Evolutionary conservation across 2,113 vertebrate species (phyloP).

Genomic region (Cacatua alba): DNA sequence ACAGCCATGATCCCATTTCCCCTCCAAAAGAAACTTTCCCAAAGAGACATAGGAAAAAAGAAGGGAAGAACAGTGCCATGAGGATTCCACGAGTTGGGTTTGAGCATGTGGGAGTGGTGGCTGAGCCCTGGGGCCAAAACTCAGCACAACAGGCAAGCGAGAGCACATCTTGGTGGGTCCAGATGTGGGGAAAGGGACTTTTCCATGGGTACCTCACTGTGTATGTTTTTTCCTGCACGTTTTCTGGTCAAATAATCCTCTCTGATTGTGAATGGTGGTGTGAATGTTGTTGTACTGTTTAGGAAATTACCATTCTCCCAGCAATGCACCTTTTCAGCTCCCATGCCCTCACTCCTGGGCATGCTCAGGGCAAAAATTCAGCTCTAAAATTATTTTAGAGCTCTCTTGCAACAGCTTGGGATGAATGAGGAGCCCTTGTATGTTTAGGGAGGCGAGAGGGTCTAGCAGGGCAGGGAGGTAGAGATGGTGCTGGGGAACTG

Average conservation of each 20-base stretch:
- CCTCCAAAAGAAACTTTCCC: background rate
- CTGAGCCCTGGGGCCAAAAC: background rate
- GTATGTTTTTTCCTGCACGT: rapidly evolving
- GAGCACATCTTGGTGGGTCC: background rate
- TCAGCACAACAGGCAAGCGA: rapidly evolving
- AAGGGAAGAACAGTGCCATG: background rate
- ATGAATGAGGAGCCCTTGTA: background rate
- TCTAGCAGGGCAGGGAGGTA: background rate
- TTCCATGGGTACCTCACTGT: background rate
- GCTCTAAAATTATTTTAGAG: background rate
- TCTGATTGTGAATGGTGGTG: background rate
- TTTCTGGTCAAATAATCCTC: background rate
- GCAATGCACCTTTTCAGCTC: background rate
- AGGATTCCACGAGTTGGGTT: background rate
- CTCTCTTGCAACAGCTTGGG: background rate
- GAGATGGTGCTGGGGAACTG: background rate
- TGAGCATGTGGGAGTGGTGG: rapidly evolving
- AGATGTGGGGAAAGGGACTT: background rate
- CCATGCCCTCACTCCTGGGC: background rate
- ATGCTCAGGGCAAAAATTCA: background rate
- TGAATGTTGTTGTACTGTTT: background rate
- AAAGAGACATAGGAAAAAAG: background rate
- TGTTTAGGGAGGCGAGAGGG: rapidly evolving
- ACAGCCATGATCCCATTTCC: background rate
- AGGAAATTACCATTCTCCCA: background rate